These are phyloP conservation scores for Oophaga pumilio DNA, from an alignment of 2,113 vertebrate species.

Conservation along the genomic window DNA sequence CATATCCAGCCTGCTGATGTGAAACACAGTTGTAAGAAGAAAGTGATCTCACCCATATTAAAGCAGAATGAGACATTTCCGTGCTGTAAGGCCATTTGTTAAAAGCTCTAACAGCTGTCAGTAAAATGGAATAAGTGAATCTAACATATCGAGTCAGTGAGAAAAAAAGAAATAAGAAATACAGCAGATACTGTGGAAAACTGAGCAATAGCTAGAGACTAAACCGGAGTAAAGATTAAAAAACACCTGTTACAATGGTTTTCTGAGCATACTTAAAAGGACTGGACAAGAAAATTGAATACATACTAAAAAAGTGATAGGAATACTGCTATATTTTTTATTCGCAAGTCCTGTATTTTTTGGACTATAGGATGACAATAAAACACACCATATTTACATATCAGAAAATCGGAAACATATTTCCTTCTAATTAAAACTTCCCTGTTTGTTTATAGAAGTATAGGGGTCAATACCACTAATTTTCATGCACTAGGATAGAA, in stretches of 20 bases:
- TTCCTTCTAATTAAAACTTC: too few species aligned
- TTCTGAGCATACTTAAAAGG: neutral
- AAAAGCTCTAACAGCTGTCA: conserved; percentile 9
- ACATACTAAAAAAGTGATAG: neutral
- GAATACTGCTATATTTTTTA: neutral
- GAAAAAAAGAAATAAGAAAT: neutral
- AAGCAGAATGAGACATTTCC: conserved; percentile 14
- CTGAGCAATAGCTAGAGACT: neutral
- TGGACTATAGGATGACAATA: too few species aligned
- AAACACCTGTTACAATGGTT: neutral
- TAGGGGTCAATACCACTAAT: too few species aligned
- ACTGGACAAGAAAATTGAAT: neutral
- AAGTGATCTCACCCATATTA: conserved; percentile 11
- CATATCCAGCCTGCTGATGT: conserved; percentile 5
- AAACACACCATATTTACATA: too few species aligned
- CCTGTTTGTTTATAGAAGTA: too few species aligned
- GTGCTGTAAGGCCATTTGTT: neutral
- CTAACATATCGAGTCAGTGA: neutral
- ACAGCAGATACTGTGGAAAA: neutral
- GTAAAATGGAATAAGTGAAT: conserved; percentile 23
- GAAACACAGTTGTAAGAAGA: conserved; percentile 5
- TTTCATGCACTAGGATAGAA: too few species aligned
- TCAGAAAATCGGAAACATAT: too few species aligned
- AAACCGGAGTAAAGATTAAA: neutral
- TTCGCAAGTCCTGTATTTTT: neutral